Base-by-base conservation (phyloP, 2,888 invertebrate species). In the Ischnus inquisitorius region DNA sequence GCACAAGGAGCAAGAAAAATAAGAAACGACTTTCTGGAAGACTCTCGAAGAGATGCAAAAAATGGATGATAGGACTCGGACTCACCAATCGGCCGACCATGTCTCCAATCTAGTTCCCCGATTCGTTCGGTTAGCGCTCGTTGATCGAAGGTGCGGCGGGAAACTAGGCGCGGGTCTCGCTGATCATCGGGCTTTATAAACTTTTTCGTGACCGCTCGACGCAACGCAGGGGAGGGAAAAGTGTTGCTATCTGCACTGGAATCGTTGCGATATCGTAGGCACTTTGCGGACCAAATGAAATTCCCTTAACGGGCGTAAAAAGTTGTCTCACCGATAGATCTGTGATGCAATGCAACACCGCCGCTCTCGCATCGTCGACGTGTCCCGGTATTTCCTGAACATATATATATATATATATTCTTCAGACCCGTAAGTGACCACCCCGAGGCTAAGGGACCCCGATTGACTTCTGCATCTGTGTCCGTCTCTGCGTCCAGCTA, bases 281-380 rank as follows among this genome's bases (percentile, higher is more conserved):
- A 54, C 82, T 71, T 68, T 3, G 54, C 64, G 75, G 71, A 60
- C 84, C 86, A 81, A 85, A 90, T 89, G 90, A 87, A 91, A 92
- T 93, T 92, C 92, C 93, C 92, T 92, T 92, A 92, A 92, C 87
- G 85, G 92, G 93, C 78, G 89, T 88, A 93, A 92, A 92, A 92
- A 92, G 91, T 88, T 75, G 91, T 89, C 86, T 86, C 22, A 80
- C 6, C 76, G 82, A 82, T 57, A 82, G 83, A 81, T 69, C 41
- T 68, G 69, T 93, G 92, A 90, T 85, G 93, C 89, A 93, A 93
- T 88, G 19, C 16, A 1, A 3, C 19, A 10, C 22, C 39, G 6
- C n/a, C 39, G 28, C 48, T 69, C 69, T 12, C 39, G 43, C 67
- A 54, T 43, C n/a, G 51, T 43, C 68, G 25, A 39, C 14, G 48